Evolutionary conservation across 2,888 invertebrate species (phyloP).

Genomic region (Chorisops tibialis): DNA sequence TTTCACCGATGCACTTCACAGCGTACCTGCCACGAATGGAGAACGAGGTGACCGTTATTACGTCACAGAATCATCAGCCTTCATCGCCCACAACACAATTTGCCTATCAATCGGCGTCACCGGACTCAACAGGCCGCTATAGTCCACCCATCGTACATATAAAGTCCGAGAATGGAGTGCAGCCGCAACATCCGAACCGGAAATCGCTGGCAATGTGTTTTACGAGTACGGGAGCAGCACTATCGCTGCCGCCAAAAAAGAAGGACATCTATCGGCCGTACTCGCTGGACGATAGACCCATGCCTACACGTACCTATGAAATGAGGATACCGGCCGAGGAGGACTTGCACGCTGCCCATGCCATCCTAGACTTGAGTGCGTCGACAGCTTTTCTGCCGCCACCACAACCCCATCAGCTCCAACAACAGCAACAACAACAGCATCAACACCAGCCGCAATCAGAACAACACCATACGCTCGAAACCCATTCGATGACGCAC

Average conservation of each 20-base stretch:
- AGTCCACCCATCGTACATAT: slow-evolving; percentile 49
- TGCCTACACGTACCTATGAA: slow-evolving; percentile 52
- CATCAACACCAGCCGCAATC: slow-evolving; percentile 37
- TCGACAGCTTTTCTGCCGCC: slow-evolving; percentile 72
- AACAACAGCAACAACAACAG: slow-evolving; percentile 41
- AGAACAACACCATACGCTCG: slow-evolving; percentile 20
- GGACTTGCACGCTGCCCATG: slow-evolving; percentile 82
- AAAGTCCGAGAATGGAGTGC: slow-evolving; percentile 42
- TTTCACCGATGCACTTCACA: slow-evolving; percentile 73
- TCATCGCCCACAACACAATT: slow-evolving; percentile 43
- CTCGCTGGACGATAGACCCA: slow-evolving; percentile 68
- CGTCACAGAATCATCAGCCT: slow-evolving; percentile 48
- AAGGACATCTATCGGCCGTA: slow-evolving; percentile 89
- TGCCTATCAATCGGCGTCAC: slow-evolving; percentile 52
- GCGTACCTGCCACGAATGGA: slow-evolving; percentile 66
- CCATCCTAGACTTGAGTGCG: slow-evolving; percentile 84
- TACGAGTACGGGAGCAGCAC: slow-evolving; percentile 78
- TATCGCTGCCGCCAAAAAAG: slow-evolving; percentile 83
- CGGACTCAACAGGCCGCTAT: slow-evolving; percentile 39
- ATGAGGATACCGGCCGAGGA: slow-evolving; percentile 70
- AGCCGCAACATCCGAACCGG: slow-evolving; percentile 42
- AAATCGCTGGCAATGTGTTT: slow-evolving; percentile 80
- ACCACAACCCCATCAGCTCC: slow-evolving; percentile 53
- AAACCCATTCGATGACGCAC: slow-evolving; percentile 30
- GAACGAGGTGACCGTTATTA: slow-evolving; percentile 59